Evolutionary conservation across 30 jellyfish, hydroid and myxozoan species (phyloP).

Genomic region (Pseudorhiza aurosa): DNA sequence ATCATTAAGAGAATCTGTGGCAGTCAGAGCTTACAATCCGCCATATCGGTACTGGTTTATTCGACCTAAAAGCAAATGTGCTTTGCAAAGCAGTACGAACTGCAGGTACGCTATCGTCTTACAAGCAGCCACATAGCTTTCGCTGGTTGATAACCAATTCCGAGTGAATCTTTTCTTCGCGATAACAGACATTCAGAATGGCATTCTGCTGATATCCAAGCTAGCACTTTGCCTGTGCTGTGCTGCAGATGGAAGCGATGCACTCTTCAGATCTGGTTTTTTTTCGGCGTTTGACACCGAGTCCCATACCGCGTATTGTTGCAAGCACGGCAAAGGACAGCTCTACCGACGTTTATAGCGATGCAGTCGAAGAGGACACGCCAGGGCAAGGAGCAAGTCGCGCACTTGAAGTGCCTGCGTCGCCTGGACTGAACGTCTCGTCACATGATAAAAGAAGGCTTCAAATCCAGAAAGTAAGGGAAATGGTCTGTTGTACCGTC

Average conservation of each 20-base stretch:
- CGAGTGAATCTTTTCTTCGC: background rate
- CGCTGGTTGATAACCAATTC: background rate
- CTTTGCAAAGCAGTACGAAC: too few species aligned
- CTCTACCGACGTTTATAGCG: conserved; percentile 24
- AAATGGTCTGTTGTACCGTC: too few species aligned
- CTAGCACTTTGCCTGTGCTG: too few species aligned
- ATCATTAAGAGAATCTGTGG: too few species aligned
- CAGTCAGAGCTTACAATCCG: too few species aligned
- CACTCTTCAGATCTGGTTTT: conserved; percentile 54
- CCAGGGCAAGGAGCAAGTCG: background rate
- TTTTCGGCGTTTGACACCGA: conserved; percentile 49
- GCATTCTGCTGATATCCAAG: too few species aligned
- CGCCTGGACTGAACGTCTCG: background rate
- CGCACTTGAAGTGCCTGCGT: background rate
- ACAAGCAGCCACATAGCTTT: too few species aligned
- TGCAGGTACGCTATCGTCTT: too few species aligned
- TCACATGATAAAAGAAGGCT: conserved; percentile 39
- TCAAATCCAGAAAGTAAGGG: conserved; percentile 37
- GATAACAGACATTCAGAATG: too few species aligned
- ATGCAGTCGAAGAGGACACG: background rate
- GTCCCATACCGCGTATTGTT: conserved; percentile 43
- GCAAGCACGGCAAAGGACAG: conserved; percentile 20
- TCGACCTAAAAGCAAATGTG: too few species aligned
- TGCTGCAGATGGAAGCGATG: conserved; percentile 80
- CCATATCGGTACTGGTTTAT: too few species aligned